Conservation (phyloP, 2,888 invertebrate species). For the Diachrysia chrysitis region DNA sequence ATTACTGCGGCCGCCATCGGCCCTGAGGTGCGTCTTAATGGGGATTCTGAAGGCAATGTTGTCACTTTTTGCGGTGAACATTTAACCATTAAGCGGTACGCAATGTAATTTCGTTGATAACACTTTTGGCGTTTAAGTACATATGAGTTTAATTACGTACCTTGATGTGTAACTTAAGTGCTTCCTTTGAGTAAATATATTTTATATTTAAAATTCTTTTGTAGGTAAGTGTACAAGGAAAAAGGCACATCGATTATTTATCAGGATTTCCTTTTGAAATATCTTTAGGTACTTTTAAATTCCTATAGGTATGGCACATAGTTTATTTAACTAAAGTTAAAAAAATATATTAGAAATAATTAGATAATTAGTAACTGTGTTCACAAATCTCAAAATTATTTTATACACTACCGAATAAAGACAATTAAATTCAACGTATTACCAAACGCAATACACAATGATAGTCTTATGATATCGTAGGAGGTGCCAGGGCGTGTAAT, state of each 20-base stretch:
- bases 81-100: slow-evolving; percentile 55
- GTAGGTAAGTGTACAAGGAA: no score
- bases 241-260: neutral
- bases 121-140: slow-evolving; percentile 41
- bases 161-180: neutral
- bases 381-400: neutral
- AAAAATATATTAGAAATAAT: no score
- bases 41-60: slow-evolving; percentile 59
- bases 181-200: neutral
- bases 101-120: slow-evolving; percentile 47
- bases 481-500: slow-evolving; percentile 63
- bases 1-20: slow-evolving; percentile 65
- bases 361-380: no score
- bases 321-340: no score
- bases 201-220: neutral
- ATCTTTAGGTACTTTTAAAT: neutral
- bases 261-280: neutral
- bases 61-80: slow-evolving; percentile 60
- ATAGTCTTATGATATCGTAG: slow-evolving; percentile 48
- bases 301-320: neutral
- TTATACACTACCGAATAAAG: slow-evolving; percentile 2
- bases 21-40: slow-evolving; percentile 62
- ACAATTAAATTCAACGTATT: slow-evolving; percentile 27
- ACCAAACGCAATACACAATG: slow-evolving; percentile 33
- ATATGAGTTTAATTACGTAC: slow-evolving; percentile 2